Base-by-base conservation (phyloP, 1,140 invertebrate genomes). In the Meloidogyne exigua region DNA sequence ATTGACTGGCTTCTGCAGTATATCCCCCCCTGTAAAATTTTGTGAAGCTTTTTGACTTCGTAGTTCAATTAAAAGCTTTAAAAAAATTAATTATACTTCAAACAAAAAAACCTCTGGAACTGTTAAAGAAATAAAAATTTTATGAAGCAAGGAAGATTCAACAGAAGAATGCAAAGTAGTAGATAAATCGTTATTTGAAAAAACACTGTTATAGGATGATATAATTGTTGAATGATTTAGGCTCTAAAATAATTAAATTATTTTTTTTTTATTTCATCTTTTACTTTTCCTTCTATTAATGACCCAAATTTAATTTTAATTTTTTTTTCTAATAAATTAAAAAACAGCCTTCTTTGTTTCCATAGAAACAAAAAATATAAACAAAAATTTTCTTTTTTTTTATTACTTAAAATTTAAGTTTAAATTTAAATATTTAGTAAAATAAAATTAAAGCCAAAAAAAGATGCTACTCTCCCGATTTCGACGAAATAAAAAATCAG, bases 391-490 rank as follows among this genome's bases (percentile, higher is more conserved):
- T 39, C 9, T 39, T 9, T 39, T 39, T 9, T 39, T 39, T 39
- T 18, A 49, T 44, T 44, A 2, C 1, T 44, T n/a, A n/a, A n/a
- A n/a, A n/a, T n/a, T n/a, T n/a, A n/a, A n/a, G n/a, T n/a, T n/a
- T n/a, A n/a, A n/a, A n/a, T n/a, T n/a, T n/a, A n/a, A n/a, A n/a
- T n/a, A n/a, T n/a, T n/a, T n/a, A n/a, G n/a, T n/a, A n/a, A 42
- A 42, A 12, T 42, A 44, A 44, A 15, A 15, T 15, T 15, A 18
- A 21, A 32, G 28, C 28, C 7, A 32, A 32, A 32, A 32, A 7
- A 32, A n/a, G 18, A 73, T 73, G 80, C 42, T 81, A 12, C 73
- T 81, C 11, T 83, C 81, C 3, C 77, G 80, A 32, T 63, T 82
- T 36, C 76, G 81, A 39, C 81, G 81, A 23, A 66, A 65, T 23